Percentiles rank a stretch among this genome's conserved stretches.
Conservation (phyloP, 2,113 vertebrate species). For the Pterocles burchelli region DNA sequence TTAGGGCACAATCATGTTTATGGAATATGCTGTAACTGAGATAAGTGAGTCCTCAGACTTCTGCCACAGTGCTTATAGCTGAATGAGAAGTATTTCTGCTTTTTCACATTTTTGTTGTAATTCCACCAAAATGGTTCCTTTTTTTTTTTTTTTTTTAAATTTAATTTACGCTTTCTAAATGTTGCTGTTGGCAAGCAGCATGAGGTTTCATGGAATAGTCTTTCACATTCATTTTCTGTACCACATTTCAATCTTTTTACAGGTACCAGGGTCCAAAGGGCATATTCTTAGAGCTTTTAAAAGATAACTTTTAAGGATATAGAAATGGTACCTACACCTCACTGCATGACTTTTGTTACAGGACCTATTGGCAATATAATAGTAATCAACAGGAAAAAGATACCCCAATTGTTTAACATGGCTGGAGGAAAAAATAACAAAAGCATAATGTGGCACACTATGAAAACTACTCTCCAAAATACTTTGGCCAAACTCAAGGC, state of each 20-base stretch:
- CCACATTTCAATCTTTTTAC: not conserved
- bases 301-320: not conserved
- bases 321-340: not conserved
- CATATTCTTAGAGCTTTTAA: not conserved
- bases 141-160: not conserved
- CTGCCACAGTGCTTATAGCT: not conserved
- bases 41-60: conserved; percentile 29
- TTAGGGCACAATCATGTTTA: conserved; percentile 48
- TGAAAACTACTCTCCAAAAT: not conserved
- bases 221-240: not conserved
- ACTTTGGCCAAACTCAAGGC: not conserved
- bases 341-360: not conserved
- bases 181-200: not conserved
- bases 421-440: not conserved
- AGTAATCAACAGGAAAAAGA: not conserved
- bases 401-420: not conserved
- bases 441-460: not conserved
- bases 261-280: not conserved
- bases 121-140: not conserved
- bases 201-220: not conserved
- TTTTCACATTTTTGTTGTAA: not conserved
- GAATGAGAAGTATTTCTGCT: not conserved
- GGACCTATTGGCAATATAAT: not conserved
- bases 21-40: conserved; percentile 16
- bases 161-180: not conserved